phyloP scores from a whole-genome alignment of 2,113 vertebrate species.

The Mugil cephalus region DNA sequence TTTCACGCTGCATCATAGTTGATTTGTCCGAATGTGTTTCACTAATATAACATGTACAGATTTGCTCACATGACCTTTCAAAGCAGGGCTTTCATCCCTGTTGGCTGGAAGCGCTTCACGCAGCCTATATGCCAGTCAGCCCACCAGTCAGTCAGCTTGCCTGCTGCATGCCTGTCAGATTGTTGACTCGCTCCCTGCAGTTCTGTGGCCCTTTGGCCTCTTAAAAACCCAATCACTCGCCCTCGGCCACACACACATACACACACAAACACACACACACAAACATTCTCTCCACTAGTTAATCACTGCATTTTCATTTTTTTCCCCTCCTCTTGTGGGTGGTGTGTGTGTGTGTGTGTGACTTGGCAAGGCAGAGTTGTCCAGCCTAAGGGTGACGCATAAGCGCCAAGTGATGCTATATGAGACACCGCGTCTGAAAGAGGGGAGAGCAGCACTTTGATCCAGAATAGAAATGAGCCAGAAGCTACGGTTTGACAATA shows the following conservation, averaged over 20 bases:
- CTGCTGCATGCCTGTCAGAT: constrained; percentile 34
- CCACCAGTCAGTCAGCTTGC: constrained; percentile 33
- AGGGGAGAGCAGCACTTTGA: constrained; percentile 49
- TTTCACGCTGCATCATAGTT: constrained; percentile 26
- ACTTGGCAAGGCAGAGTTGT: constrained; percentile 45
- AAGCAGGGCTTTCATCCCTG: constrained; percentile 38
- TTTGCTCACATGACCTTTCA: constrained; percentile 55
- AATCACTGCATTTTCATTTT: constrained; percentile 51
- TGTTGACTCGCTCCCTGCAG: constrained; percentile 20
- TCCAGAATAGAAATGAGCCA: constrained; percentile 64
- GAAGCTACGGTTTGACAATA: constrained; percentile 55
- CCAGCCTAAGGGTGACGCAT: constrained; percentile 61
- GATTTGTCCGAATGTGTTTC: constrained; percentile 45
- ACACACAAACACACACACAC: constrained; percentile 16
- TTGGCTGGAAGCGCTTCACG: constrained; percentile 18
- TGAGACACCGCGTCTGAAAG: constrained; percentile 46
- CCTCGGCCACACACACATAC: constrained; percentile 34
- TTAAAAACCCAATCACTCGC: constrained; percentile 41
- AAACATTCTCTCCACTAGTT: constrained; percentile 36
- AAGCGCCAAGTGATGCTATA: constrained; percentile 59
- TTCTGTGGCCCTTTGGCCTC: constrained; percentile 24
- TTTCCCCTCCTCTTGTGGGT: constrained; percentile 9
- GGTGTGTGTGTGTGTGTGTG: constrained; percentile 34
- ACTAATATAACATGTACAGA: constrained; percentile 38
- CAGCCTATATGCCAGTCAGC: constrained; percentile 38